These are phyloP conservation scores for Maniola jurtina DNA, from an alignment of 1,140 invertebrate genomes.

Conservation along the genomic window DNA sequence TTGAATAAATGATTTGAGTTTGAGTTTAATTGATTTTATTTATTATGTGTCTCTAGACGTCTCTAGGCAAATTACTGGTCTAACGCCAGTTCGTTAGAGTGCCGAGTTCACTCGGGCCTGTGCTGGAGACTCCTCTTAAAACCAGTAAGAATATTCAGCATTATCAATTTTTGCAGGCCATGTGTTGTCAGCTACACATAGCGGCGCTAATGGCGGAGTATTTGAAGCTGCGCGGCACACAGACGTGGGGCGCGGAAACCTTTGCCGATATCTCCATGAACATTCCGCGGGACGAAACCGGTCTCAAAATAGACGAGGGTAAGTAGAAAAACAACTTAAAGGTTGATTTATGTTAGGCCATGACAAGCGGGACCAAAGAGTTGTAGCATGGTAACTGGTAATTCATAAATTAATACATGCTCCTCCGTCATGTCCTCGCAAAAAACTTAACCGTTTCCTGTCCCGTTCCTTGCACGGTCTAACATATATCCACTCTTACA, in stretches of 20 bases:
- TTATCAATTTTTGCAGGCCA: slow-evolving; percentile 82
- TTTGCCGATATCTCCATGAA: slow-evolving; percentile 92
- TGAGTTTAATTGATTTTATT: no score
- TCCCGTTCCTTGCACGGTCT: no score
- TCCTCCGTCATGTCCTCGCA: no score
- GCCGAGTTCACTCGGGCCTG: no score
- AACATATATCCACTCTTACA: no score
- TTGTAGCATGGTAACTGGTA: background rate
- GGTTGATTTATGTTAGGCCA: background rate
- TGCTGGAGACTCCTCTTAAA: background rate
- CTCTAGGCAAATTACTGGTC: no score
- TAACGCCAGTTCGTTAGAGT: no score
- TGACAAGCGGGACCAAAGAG: background rate
- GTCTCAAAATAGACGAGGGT: slow-evolving; percentile 89
- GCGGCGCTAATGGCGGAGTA: slow-evolving; percentile 96
- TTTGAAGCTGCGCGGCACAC: slow-evolving; percentile 86
- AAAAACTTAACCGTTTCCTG: no score
- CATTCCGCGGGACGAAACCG: slow-evolving; percentile 90
- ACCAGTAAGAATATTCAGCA: background rate
- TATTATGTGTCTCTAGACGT: no score
- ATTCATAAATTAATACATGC: background rate
- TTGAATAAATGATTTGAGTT: no score
- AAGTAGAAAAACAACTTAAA: slow-evolving; percentile 40
- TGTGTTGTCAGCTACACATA: slow-evolving; percentile 94
- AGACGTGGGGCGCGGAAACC: slow-evolving; percentile 88